phyloP scores from a whole-genome alignment of 2,797 vertebrate genomes.

The Anabacerthia variegaticeps region DNA sequence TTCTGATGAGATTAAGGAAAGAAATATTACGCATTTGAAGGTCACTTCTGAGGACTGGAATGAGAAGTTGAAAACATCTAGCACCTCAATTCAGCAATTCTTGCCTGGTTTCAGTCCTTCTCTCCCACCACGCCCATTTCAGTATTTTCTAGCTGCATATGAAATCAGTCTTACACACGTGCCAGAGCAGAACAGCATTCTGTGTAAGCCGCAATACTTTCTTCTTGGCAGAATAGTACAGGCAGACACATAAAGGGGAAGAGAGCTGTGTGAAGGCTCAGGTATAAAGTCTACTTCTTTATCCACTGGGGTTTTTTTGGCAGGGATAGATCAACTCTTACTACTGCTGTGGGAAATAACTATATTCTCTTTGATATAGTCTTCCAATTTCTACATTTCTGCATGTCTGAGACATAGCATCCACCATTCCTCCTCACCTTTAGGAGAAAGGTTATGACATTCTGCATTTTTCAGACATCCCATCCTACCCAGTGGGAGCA shows the following conservation, averaged over 20 bases:
- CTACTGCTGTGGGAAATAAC: background rate
- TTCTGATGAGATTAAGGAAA: background rate
- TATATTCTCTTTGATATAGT: background rate
- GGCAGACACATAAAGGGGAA: background rate
- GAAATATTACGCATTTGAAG: background rate
- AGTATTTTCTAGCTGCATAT: background rate
- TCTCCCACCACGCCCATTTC: background rate
- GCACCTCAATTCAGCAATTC: background rate
- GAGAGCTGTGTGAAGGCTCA: background rate
- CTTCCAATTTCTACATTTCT: background rate
- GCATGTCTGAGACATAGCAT: background rate
- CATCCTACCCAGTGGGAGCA: background rate
- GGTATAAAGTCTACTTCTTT: background rate
- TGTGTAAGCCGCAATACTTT: rapidly evolving
- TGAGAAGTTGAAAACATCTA: background rate
- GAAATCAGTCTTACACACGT: background rate
- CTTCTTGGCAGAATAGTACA: background rate
- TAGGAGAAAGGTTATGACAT: background rate
- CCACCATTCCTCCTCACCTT: background rate
- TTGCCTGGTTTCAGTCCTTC: background rate
- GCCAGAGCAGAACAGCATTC: background rate
- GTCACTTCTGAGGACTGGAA: background rate
- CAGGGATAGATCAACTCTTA: background rate
- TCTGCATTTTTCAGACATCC: background rate
- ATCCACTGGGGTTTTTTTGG: background rate